Conservation (phyloP, 2,888 invertebrate genomes). For the Pasiphila rectangulata region DNA sequence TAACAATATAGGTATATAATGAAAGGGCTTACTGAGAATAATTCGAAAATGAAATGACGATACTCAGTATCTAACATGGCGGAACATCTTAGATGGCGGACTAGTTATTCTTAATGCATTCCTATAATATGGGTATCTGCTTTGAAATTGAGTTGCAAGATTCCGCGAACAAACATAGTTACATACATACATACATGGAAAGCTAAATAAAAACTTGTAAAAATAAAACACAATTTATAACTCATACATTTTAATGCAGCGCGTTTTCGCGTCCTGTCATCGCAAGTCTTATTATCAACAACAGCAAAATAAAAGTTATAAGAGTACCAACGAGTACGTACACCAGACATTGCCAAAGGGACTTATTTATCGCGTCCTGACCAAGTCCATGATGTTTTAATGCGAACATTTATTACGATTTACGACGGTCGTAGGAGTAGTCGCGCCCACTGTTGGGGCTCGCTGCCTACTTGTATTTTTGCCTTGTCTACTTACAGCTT, state of each 20-base stretch:
- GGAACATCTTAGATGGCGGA: too few relatives aligned
- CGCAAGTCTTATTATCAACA: slow-evolving; percentile 5
- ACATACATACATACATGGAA: not conserved
- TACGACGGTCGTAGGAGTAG: slow-evolving; percentile 51
- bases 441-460: slow-evolving; percentile 54
- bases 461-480: slow-evolving; percentile 40
- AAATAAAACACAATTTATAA: not conserved
- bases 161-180: too few relatives aligned
- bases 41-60: too few relatives aligned
- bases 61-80: too few relatives aligned
- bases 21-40: too few relatives aligned
- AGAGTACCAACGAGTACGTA: slow-evolving; percentile 30
- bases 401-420: slow-evolving; percentile 60
- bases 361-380: slow-evolving; percentile 48
- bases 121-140: too few relatives aligned
- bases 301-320: slow-evolving; percentile 19
- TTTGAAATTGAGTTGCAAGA: too few relatives aligned
- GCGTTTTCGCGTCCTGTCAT: slow-evolving; percentile 4
- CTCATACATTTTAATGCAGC: not conserved
- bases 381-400: slow-evolving; percentile 52
- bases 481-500: slow-evolving; percentile 18
- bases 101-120: too few relatives aligned
- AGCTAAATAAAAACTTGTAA: not conserved
- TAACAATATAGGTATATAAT: too few relatives aligned
- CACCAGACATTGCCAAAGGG: slow-evolving; percentile 43